These are phyloP conservation scores for Sinodicranocentrus sp. DNA, from an alignment of 2,888 invertebrate species.

Conservation along the genomic window DNA sequence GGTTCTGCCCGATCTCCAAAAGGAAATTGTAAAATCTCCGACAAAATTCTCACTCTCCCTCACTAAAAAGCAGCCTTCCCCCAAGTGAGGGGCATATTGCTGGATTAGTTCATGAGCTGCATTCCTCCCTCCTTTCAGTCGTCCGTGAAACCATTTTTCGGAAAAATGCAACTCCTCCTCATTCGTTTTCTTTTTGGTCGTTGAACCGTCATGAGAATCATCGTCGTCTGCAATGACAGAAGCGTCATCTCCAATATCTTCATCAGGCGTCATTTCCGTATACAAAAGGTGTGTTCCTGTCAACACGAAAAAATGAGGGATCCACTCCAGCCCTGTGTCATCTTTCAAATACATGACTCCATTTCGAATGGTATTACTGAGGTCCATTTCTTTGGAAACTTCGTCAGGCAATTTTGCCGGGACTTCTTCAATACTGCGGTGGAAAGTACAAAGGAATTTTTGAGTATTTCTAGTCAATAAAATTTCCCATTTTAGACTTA, in stretches of 20 bases:
- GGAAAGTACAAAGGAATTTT: too few species aligned
- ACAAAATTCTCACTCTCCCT: slow-evolving; percentile 97
- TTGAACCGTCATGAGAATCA: slow-evolving; percentile 70
- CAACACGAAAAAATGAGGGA: slow-evolving; percentile 94
- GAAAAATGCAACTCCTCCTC: slow-evolving; percentile 94
- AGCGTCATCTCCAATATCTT: slow-evolving; percentile 78
- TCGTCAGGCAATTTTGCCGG: slow-evolving; percentile 81
- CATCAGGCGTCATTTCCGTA: slow-evolving; percentile 82
- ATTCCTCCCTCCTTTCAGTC: slow-evolving; percentile 86
- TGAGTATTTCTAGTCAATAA: too few species aligned
- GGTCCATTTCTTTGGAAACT: slow-evolving; percentile 83
- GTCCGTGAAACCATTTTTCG: slow-evolving; percentile 97
- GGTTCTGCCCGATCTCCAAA: slow-evolving; percentile 88
- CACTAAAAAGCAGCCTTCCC: slow-evolving; percentile 95
- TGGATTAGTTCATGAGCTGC: slow-evolving; percentile 88
- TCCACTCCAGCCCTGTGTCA: slow-evolving; percentile 93
- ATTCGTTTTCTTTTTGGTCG: slow-evolving; percentile 66
- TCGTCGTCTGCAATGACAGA: slow-evolving; percentile 80
- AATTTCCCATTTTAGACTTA: too few species aligned
- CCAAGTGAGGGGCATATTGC: slow-evolving; percentile 83
- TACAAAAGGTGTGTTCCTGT: slow-evolving; percentile 93
- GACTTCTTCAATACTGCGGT: slow-evolving; percentile 63
- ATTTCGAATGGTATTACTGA: slow-evolving; percentile 91
- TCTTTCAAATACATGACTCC: slow-evolving; percentile 94
- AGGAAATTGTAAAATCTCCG: slow-evolving; percentile 96